Conservation (phyloP, 2,113 vertebrate genomes). For the Camelus bactrianus region DNA sequence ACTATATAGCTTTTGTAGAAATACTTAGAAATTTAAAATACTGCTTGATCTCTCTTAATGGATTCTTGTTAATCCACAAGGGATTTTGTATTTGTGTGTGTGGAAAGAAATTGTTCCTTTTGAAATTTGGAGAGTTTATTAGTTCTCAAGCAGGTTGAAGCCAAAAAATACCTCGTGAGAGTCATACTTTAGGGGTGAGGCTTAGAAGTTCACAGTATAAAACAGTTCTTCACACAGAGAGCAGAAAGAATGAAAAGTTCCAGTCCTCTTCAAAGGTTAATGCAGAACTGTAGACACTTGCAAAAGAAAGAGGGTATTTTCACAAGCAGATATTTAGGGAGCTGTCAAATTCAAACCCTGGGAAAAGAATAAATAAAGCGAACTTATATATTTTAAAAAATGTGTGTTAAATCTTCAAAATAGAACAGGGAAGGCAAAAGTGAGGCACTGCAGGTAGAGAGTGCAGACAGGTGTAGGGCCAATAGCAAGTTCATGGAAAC, state of each 20-base stretch:
- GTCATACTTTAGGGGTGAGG: neutral
- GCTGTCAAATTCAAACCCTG: neutral
- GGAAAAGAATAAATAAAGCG: neutral
- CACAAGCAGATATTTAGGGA: neutral
- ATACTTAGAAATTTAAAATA: slow-evolving; percentile 34
- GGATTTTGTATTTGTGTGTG: neutral
- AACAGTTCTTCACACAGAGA: neutral
- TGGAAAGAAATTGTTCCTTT: neutral
- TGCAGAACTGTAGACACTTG: neutral
- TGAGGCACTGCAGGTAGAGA: neutral
- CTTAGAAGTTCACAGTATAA: neutral
- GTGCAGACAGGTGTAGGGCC: neutral
- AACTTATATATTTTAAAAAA: neutral
- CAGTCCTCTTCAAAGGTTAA: slow-evolving; percentile 5
- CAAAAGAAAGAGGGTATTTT: neutral
- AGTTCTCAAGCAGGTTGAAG: neutral
- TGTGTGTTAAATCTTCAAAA: neutral
- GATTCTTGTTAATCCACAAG: too few relatives aligned
- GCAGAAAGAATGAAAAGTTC: neutral
- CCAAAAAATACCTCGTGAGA: neutral
- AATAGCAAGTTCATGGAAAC: neutral
- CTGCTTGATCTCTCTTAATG: neutral
- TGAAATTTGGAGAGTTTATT: slow-evolving; percentile 31
- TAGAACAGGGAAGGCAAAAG: neutral
- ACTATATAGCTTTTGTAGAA: slow-evolving; percentile 21